A percentile compares a stretch with the other conserved stretches of the same genome.
These are phyloP conservation scores for Sipha flava DNA, from an alignment of 1,140 invertebrate genomes.

Conservation along the genomic window DNA sequence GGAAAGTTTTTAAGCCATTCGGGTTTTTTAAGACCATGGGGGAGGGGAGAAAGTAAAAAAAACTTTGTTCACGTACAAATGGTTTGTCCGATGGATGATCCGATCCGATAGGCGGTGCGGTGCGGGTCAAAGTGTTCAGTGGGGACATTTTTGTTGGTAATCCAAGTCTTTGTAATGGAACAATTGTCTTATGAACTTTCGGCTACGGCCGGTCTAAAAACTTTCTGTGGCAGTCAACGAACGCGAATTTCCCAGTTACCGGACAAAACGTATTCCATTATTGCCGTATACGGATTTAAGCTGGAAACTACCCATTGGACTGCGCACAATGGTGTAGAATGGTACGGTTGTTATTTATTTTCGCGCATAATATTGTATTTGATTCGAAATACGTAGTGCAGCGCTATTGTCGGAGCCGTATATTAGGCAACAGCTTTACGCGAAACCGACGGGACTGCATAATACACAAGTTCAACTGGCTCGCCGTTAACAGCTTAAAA, in stretches of 20 bases:
- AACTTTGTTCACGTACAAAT: background rate
- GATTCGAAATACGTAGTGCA: too few relatives aligned
- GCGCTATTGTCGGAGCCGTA: too few relatives aligned
- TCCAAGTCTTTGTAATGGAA: background rate
- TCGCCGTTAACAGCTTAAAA: too few relatives aligned
- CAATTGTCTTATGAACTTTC: background rate
- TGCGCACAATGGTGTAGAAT: too few relatives aligned
- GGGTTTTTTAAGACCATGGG: background rate
- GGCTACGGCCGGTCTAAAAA: background rate
- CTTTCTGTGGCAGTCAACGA: background rate
- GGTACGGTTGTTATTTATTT: too few relatives aligned
- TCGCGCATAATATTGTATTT: too few relatives aligned
- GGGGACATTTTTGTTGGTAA: background rate
- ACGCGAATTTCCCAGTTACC: background rate
- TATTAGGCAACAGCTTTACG: too few relatives aligned
- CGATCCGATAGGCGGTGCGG: background rate
- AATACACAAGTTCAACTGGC: too few relatives aligned
- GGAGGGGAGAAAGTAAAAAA: too few relatives aligned
- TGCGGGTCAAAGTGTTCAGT: background rate
- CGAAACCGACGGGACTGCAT: too few relatives aligned
- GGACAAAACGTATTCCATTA: background rate
- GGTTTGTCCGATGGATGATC: background rate
- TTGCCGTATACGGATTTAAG: too few relatives aligned
- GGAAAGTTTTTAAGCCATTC: background rate
- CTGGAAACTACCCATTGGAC: too few relatives aligned